Evolutionary conservation across 2,797 vertebrate species (phyloP), one percentile per base, ranked within the genome.

Genomic region (Apodemus agrarius): DNA sequence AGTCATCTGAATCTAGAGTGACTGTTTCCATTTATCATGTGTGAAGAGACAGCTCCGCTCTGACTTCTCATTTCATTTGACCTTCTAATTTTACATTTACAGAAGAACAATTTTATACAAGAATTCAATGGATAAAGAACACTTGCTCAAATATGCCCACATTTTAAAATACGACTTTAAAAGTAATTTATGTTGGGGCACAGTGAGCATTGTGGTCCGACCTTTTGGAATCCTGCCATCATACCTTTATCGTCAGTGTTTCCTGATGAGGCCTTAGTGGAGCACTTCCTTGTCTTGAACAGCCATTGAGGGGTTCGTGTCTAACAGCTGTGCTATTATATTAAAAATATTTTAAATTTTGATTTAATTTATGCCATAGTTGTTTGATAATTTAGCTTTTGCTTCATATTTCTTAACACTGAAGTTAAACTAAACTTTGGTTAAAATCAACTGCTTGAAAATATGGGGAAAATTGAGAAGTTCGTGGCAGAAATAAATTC

Each of bases 391-490:
- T 74, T 80, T 54, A 67, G 31, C 75, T 94, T 91, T 69, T 22
- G 24, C 16, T 34, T 89, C 26, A 6, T 69, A 43, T 78, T 69
- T 90, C 52, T 94, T 74, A 85, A 54, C 46, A 93, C 79, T 78
- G 43, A 19, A 90, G 10, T 75, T 54, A 86, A 90, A 13, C 16
- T 94, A 81, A 89, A 91, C 4, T 72, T 57, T 61, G n/a, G 59
- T 85, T 78, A 85, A 87, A 95, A 79, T 21, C 40, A 84, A 75
- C 52, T 93, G 26, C 76, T 92, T 86, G 16, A 67, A 85, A 97
- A 94, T 49, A 34, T 87, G 57, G 83, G n/a, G 11, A 10, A 88
- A 93, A 85, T 49, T 94, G 63, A 81, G 29, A 46, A 93, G 67
- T 80, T 69, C 12, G 11, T 85, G 4, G 59, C 65, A 79, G 82